A percentile compares a stretch with the other conserved stretches of the same genome.
phyloP scores from a whole-genome alignment of 1,140 invertebrate genomes.

The Liolophura sinensis region DNA sequence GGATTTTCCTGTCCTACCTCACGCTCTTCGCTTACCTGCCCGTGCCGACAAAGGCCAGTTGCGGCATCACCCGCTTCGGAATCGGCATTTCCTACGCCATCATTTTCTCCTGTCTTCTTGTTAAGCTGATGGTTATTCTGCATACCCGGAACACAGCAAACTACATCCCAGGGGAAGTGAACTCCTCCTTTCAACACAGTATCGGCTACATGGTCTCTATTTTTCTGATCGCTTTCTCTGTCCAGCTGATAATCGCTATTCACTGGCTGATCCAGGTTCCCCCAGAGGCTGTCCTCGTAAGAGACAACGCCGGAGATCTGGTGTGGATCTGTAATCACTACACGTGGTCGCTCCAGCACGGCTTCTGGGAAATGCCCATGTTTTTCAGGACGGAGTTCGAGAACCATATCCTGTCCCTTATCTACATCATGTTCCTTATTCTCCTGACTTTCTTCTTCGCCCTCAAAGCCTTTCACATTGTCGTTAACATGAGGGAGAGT shows the following conservation, averaged over 20 bases:
- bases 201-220: slow-evolving; percentile 87
- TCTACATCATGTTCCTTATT: slow-evolving; percentile 82
- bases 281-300: slow-evolving; percentile 38
- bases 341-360: slow-evolving; percentile 43
- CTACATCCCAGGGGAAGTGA: slow-evolving; percentile 54
- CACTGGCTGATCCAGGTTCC: slow-evolving; percentile 70
- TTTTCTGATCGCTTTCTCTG: slow-evolving; percentile 73
- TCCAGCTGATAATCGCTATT: slow-evolving; percentile 80
- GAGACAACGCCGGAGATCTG: slow-evolving; percentile 25
- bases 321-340: slow-evolving; percentile 45
- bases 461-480: slow-evolving; percentile 73
- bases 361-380: slow-evolving; percentile 40
- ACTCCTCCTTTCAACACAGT: slow-evolving; percentile 89
- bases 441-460: slow-evolving; percentile 82
- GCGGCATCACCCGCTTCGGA: slow-evolving; percentile 80
- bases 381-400: slow-evolving; percentile 53
- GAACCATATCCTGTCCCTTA: slow-evolving; percentile 74
- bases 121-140: slow-evolving; percentile 91
- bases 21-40: slow-evolving; percentile 75
- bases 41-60: slow-evolving; percentile 80
- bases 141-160: slow-evolving; percentile 65
- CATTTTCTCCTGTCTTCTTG: slow-evolving; percentile 88
- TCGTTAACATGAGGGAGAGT: slow-evolving; percentile 91
- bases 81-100: slow-evolving; percentile 84
- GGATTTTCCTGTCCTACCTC: slow-evolving; percentile 81